Evolutionary conservation across 2,113 vertebrate genomes (phyloP), one percentile per base, ranked within the genome.

Genomic region (Calidris pugnax): DNA sequence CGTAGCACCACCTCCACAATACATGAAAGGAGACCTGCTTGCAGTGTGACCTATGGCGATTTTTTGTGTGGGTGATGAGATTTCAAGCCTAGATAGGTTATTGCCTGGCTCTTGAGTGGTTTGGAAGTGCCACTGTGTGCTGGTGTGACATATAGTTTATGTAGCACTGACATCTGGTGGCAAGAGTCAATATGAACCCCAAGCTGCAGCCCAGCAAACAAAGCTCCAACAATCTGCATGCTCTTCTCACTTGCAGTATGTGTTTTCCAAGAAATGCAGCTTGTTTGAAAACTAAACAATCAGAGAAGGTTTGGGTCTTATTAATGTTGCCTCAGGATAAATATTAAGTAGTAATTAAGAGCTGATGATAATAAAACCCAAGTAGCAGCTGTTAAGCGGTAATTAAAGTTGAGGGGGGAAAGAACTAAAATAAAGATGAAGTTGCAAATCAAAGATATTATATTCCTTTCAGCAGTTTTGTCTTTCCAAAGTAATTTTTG

Each of bases 101-200:
- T 15, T 80, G 37, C n/a, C 67, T 27, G 32, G n/a, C 30, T 37
- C 45, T 8, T 8, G 18, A 1, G 2, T 12, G 20, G 7, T 71
- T 62, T 76, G 50, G 41, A 55, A 35, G 48, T 47, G 32, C 28
- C 14, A 2, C 24, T 9, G 0, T 1, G 5, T 20, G 47, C 73
- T 50, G 32, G 7, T 50, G 57, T 50, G 41, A 48, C 23, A 0
- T 13, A 7, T 41, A 27, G 15, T 35, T 93, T 81, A 53, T 39
- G 45, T 75, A 75, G 76, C 80, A 78, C 93, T 96, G 96, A 86
- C 93, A 93, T n/a, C 96, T 96, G 73, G 68, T 90, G 96, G 76
- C 86, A 78, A 56, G 33, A 84, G 30, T 13, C 55, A 43, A 11
- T 3, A 5, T 4, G 32, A 55, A 28, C 26, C 1, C 67, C 24